Base-by-base conservation (phyloP, 2,797 vertebrate species). In the Paguma larvata region DNA sequence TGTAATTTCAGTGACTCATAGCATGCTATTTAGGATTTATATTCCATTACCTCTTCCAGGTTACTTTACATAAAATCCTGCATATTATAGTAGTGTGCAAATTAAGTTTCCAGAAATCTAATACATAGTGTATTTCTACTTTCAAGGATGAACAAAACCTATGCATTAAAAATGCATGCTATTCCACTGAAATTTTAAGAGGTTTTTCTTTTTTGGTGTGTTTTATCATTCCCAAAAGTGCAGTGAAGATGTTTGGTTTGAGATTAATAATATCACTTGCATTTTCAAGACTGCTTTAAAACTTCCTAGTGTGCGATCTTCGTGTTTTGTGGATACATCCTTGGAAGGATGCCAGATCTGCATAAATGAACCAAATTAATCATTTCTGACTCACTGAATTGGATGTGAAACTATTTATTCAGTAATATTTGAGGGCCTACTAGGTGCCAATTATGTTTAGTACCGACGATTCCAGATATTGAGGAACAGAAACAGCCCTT, bases 191-290 rank as follows among this genome's bases (percentile, higher is more conserved):
- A 98, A 87, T 53, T 96, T 98, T 73, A 92, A 88, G 95, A 95
- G 30, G n/a, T 73, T 77, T 86, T 85, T 59, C 94, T 6, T 87
- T 97, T 92, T 97, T 96, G 41, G 21, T 97, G 21, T 97, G 27
- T 93, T 97, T 97, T 95, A 94, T 96, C 91, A 96, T 98, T 97
- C 95, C 95, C 93, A 3, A 88, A 96, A 92, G 88, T 97, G 16
- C 87, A 96, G 70, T 97, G 93, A 95, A 97, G 65, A 96, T 95
- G 30, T 93, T 98, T 96, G 44, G 77, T 92, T 93, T 96, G 67
- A 96, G 94, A 97, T 96, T 97, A 95, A 96, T 89, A 95, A 89
- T 78, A 93, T 41, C 13, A 3, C 59, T 89, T 96, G 46, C 21
- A 89, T 98, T 97, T 97, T 92, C 56, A 78, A 97, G 19, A 65